These are phyloP conservation scores for Amblyraja radiata DNA, from an alignment of 2,797 vertebrate genomes.

Conservation along the genomic window DNA sequence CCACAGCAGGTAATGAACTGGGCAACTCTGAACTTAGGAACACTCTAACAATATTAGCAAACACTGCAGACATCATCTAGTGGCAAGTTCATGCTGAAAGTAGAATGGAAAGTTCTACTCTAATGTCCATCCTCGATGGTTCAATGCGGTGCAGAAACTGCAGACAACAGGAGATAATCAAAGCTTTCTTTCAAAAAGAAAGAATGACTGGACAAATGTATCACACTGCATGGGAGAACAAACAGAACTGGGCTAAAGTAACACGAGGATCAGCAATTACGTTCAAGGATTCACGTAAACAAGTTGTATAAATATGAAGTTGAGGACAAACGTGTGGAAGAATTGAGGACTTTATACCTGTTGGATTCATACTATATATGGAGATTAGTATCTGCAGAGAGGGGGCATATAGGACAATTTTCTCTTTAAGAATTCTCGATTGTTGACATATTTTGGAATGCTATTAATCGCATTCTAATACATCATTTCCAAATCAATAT, in stretches of 20 bases:
- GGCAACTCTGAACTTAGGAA: slow-evolving; percentile 14
- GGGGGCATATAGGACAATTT: not conserved
- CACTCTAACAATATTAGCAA: slow-evolving; percentile 15
- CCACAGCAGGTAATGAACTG: not conserved
- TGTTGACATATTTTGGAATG: not conserved
- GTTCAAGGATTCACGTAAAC: not conserved
- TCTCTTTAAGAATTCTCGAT: not conserved
- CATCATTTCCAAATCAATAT: not conserved
- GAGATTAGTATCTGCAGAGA: not conserved
- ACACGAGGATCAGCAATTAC: not conserved
- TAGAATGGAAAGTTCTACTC: not conserved
- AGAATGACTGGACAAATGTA: not conserved
- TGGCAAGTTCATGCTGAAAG: not conserved
- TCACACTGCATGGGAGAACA: not conserved
- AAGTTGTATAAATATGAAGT: not conserved
- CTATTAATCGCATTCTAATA: not conserved
- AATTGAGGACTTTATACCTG: not conserved
- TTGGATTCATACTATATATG: not conserved
- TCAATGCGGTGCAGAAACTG: not conserved
- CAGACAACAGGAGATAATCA: not conserved
- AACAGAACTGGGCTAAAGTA: not conserved
- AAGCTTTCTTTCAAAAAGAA: slow-evolving; percentile 25
- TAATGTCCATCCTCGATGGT: not conserved
- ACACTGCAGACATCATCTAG: not conserved
- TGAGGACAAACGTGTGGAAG: not conserved